Evolutionary conservation across 2,113 vertebrate species (phyloP).

Genomic region (Castor canadensis): DNA sequence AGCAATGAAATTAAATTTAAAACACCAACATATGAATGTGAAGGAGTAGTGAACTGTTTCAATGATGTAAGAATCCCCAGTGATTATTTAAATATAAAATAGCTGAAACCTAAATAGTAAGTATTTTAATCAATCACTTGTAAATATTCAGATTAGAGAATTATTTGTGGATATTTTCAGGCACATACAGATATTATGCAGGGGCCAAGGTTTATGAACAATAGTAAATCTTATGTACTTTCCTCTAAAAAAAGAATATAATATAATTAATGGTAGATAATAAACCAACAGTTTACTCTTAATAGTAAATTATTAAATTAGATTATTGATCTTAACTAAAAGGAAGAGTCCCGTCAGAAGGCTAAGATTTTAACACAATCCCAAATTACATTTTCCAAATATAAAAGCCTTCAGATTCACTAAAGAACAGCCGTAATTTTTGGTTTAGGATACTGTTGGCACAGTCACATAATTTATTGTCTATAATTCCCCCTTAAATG

Average conservation of each 20-base stretch:
- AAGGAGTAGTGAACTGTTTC: neutral
- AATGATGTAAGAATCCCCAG: neutral
- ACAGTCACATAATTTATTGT: constrained; percentile 29
- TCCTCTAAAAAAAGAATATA: neutral
- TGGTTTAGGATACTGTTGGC: neutral
- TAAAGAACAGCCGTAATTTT: neutral
- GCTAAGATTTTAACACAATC: neutral
- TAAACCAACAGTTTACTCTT: neutral
- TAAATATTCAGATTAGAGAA: neutral
- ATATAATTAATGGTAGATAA: constrained; percentile 13
- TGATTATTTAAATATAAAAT: constrained; percentile 7
- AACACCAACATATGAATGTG: neutral
- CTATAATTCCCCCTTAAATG: constrained; percentile 43
- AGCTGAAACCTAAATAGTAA: neutral
- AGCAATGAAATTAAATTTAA: neutral
- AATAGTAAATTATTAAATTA: constrained; percentile 1
- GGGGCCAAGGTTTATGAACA: neutral
- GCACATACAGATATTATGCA: neutral
- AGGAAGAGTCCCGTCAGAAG: neutral
- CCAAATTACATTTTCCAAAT: neutral
- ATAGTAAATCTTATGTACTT: neutral
- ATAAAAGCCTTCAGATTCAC: neutral
- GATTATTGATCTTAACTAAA: neutral
- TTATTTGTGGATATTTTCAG: neutral
- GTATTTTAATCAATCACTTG: neutral